phyloP scores from a whole-genome alignment of 1,140 invertebrate genomes.

The Amphibalanus amphitrite region DNA sequence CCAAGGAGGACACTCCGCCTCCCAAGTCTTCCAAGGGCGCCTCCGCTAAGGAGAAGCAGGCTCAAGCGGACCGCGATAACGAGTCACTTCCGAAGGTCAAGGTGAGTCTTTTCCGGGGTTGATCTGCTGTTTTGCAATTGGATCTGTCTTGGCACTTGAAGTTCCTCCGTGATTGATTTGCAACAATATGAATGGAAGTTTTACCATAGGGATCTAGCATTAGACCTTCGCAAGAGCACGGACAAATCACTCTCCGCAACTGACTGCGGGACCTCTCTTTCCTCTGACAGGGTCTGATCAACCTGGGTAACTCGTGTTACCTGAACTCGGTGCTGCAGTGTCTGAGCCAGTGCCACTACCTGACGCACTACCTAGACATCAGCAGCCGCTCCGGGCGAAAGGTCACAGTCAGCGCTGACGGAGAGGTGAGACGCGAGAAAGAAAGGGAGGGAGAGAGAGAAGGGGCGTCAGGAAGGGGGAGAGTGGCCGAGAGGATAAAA shows the following conservation, averaged over 20 bases:
- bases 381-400: slow-evolving; percentile 34
- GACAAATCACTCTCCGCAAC: too few species aligned
- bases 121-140: too few species aligned
- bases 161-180: too few species aligned
- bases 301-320: slow-evolving; percentile 92
- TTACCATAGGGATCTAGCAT: too few species aligned
- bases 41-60: slow-evolving; percentile 12
- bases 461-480: too few species aligned
- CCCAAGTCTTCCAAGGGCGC: slow-evolving; percentile 14
- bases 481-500: too few species aligned
- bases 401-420: background rate
- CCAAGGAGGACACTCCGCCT: slow-evolving; percentile 10
- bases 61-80: slow-evolving; percentile 14
- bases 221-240: too few species aligned
- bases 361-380: slow-evolving; percentile 46
- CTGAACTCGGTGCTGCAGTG: slow-evolving; percentile 91
- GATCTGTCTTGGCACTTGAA: too few species aligned
- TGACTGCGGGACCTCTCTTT: too few species aligned
- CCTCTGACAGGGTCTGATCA: slow-evolving; percentile 48
- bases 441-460: too few species aligned
- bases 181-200: too few species aligned
- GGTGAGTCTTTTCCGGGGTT: slow-evolving; percentile 9
- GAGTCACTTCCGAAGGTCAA: slow-evolving; percentile 17
- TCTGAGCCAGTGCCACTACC: slow-evolving; percentile 64
- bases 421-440: too few species aligned